Base-by-base conservation (phyloP, 2,888 invertebrate genomes). In the Cacoxenus indagator region DNA sequence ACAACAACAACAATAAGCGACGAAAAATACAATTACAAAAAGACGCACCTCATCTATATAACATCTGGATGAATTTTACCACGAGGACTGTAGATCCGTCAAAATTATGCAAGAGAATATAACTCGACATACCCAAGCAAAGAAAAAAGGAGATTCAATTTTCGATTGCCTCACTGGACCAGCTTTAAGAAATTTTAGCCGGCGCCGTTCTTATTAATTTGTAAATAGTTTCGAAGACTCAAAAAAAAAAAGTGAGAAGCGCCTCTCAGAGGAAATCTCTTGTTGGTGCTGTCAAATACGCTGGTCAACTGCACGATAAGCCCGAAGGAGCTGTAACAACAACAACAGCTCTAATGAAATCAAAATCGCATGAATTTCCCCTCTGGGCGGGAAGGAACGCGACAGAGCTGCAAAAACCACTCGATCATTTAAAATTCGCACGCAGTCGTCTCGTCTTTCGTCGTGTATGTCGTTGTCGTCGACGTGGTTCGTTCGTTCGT, bases 91-190 rank as follows among this genome's bases (percentile, higher is more conserved):
- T n/a, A n/a, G n/a, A n/a, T n/a, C 73, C 76, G 43, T 45, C 62
- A 43, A 11, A 19, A 78, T 71, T 71, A 70, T 70, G 69, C 73
- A 55, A 9, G 14, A 55, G 55, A 55, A 55, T n/a, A 26, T 27
- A 26, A 61, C n/a, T 79, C 78, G 79, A 81, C 71, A 79, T 79
- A 81, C 81, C 71, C 37, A 37, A 76, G 77, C 61, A 73, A 65
- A 54, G 66, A 75, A 68, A 59, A 69, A 69, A 59, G 22, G 57
- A 54, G 19, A 68, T 67, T 46, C 57, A 67, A 27, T 19, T 29
- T 54, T 65, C 31, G 17, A 26, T 54, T 37, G 37, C 14, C 37
- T 65, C 46, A 24, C 37, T 37, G 37, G 37, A 37, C 8, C 37
- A 37, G 37, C 37, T 37, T 37, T 37, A 37, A 37, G 37, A 11